Conservation (phyloP, 2,797 vertebrate genomes). For the Glossophaga mutica region DNA sequence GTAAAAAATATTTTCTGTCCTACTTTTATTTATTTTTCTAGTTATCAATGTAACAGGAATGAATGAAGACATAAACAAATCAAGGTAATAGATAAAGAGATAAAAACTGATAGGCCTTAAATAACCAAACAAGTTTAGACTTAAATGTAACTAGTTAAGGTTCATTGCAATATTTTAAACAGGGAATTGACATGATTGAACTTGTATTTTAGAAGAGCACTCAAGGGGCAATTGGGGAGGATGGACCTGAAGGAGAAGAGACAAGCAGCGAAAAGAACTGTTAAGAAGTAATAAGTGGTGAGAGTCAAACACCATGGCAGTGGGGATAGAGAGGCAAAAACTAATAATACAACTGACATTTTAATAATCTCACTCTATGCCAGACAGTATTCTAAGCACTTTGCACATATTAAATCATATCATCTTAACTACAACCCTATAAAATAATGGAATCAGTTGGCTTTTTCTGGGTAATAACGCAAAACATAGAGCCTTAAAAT, state of each 20-base stretch:
- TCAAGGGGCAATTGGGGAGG: background rate
- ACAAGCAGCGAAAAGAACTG: background rate
- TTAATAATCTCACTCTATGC: background rate
- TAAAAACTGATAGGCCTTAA: background rate
- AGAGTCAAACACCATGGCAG: background rate
- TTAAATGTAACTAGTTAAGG: background rate
- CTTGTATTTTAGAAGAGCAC: background rate
- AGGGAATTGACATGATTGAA: background rate
- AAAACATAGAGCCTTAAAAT: background rate
- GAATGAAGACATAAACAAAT: background rate
- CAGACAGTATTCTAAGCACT: background rate
- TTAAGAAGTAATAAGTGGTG: background rate
- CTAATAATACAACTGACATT: background rate
- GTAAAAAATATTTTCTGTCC: background rate
- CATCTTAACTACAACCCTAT: background rate
- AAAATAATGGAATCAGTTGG: background rate
- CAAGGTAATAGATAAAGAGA: background rate
- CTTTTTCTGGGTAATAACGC: background rate
- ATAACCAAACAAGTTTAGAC: background rate
- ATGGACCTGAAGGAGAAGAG: background rate
- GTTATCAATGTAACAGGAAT: background rate
- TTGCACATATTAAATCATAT: background rate
- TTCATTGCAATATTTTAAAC: slow-evolving; percentile 8
- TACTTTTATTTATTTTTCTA: slow-evolving; percentile 6
- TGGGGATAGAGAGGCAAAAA: background rate